phyloP scores from a whole-genome alignment of 2,888 invertebrate genomes.

The Aspidiotus destructor region DNA sequence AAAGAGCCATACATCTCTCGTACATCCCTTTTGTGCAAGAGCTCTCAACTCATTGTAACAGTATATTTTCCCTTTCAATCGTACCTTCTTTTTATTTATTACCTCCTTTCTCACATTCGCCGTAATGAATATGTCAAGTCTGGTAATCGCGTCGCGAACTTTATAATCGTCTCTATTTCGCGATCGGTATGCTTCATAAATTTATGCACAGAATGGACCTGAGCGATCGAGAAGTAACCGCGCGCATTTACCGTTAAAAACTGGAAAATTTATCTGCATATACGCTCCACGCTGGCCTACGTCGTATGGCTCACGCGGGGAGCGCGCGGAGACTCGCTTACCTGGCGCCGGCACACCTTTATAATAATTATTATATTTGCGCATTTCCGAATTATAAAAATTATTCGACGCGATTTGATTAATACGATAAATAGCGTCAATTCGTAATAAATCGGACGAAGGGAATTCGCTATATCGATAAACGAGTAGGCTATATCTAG shows the following conservation, averaged over 20 bases:
- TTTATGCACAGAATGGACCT: background rate
- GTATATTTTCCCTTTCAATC: background rate
- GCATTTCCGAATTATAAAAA: background rate
- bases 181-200: background rate
- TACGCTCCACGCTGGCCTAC: background rate
- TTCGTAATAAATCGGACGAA: no score
- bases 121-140: background rate
- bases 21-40: background rate
- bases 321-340: background rate
- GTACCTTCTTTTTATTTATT: background rate
- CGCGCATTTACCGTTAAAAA: background rate
- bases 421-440: no score
- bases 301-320: no score
- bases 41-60: background rate
- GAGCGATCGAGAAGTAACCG: background rate
- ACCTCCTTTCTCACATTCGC: background rate
- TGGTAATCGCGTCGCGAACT: background rate
- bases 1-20: constrained; percentile 11
- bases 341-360: background rate
- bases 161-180: background rate
- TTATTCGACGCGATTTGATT: no score
- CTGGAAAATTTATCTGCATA: background rate
- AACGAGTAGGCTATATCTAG: no score
- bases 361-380: background rate
- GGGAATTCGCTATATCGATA: no score